Percentiles rank a stretch among this genome's conserved stretches.
Conservation (phyloP, 2,797 vertebrate genomes). For the Hemitrygon akajei region DNA sequence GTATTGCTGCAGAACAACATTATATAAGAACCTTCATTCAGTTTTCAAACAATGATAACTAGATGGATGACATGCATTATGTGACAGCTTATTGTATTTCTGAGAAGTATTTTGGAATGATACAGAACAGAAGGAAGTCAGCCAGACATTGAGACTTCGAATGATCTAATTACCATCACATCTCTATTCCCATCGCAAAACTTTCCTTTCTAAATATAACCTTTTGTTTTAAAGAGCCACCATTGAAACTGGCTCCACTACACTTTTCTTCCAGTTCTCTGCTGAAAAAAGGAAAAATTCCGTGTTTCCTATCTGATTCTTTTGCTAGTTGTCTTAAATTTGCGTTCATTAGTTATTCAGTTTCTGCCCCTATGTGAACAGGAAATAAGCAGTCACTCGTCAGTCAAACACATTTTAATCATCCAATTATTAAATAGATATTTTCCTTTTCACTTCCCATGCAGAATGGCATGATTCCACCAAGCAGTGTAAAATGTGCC, state of each 20-base stretch:
- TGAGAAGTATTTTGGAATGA: not conserved
- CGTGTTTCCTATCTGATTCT: not conserved
- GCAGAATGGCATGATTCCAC: no score
- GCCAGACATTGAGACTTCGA: not conserved
- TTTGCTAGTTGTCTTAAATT: not conserved
- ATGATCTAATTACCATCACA: not conserved
- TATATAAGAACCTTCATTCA: not conserved
- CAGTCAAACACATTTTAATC: no score
- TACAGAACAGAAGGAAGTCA: not conserved
- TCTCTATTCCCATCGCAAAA: not conserved
- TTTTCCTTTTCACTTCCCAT: no score
- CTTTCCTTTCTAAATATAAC: not conserved
- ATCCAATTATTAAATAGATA: no score
- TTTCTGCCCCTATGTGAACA: not conserved
- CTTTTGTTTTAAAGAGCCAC: not conserved
- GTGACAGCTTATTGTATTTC: not conserved
- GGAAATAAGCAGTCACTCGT: no score
- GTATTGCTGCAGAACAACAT: not conserved
- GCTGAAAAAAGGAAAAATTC: not conserved
- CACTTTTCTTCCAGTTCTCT: not conserved
- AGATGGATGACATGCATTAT: not conserved
- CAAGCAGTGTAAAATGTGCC: no score
- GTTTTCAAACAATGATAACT: not conserved
- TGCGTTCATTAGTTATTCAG: not conserved
- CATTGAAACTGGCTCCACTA: not conserved